phyloP scores from a whole-genome alignment of 2,113 vertebrate species.

The Smithornis capensis region DNA sequence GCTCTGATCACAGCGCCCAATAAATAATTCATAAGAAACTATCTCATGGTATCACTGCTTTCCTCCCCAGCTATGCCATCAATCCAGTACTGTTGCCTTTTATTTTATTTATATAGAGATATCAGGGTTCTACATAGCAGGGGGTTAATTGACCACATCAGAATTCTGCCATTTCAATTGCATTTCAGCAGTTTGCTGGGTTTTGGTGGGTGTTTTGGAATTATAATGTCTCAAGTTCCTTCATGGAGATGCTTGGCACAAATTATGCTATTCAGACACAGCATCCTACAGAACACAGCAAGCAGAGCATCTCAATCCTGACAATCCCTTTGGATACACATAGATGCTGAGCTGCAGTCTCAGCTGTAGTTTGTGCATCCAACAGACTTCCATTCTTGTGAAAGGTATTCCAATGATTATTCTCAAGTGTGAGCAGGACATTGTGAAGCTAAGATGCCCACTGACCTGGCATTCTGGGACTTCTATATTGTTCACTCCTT shows the following conservation, averaged over 20 bases:
- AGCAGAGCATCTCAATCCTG: background rate
- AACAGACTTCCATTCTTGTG: background rate
- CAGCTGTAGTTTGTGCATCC: background rate
- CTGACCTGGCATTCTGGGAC: background rate
- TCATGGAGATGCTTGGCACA: background rate
- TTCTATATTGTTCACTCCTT: background rate
- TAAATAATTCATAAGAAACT: slow-evolving; percentile 59
- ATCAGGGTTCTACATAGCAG: background rate
- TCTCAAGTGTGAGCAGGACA: background rate
- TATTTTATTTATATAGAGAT: slow-evolving; percentile 3
- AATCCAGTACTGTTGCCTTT: background rate
- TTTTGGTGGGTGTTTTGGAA: background rate
- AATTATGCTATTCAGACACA: background rate
- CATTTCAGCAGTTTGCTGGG: background rate
- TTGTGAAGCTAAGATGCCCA: background rate
- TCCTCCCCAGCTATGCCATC: background rate
- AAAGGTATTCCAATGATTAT: background rate
- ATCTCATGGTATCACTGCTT: background rate
- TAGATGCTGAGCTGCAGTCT: background rate
- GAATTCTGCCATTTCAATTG: background rate
- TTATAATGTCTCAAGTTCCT: background rate
- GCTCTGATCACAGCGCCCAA: slow-evolving; percentile 6
- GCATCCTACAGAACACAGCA: background rate
- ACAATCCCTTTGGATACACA: background rate
- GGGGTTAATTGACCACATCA: background rate